Conservation (phyloP, 1,140 invertebrate genomes). For the Rhopalosiphum padi region DNA sequence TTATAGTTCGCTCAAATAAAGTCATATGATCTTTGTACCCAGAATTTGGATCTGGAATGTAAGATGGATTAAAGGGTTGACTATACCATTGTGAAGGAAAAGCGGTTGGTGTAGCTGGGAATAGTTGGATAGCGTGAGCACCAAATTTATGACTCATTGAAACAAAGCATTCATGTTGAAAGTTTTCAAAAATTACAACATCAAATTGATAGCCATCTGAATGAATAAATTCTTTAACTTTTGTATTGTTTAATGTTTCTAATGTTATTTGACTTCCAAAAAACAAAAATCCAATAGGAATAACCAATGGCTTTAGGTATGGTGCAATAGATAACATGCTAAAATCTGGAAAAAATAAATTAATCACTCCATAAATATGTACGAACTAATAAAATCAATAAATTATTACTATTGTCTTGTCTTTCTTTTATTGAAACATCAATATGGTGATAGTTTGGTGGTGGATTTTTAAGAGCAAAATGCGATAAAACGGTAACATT, state of each 20-base stretch:
- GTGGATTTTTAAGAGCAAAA: conserved; percentile 60
- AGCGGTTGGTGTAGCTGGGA: conserved; percentile 18
- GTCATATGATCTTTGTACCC: conserved; percentile 29
- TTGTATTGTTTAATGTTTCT: conserved; percentile 35
- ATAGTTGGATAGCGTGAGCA: conserved; percentile 30
- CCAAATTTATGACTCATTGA: conserved; percentile 59
- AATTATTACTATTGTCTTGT: conserved; percentile 27
- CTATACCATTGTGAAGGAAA: conserved; percentile 18
- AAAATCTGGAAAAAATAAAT: conserved; percentile 43
- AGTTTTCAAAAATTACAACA: conserved; percentile 48
- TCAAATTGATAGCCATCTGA: conserved; percentile 44
- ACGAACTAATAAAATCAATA: neutral
- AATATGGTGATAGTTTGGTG: conserved; percentile 48
- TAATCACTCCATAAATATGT: neutral
- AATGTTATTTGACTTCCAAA: conserved; percentile 8
- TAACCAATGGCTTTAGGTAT: neutral
- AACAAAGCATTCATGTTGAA: conserved; percentile 53
- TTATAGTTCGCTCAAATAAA: neutral
- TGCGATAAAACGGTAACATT: conserved; percentile 62
- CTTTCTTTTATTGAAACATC: conserved; percentile 23
- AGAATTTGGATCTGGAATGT: conserved; percentile 65
- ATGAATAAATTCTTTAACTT: conserved; percentile 47
- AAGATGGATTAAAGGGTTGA: conserved; percentile 61
- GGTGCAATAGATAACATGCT: neutral
- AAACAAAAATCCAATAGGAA: conserved; percentile 21